Percentiles rank a stretch among this genome's conserved stretches.
Conservation (phyloP, 2,888 invertebrate genomes). For the Ophion obscuratus region DNA sequence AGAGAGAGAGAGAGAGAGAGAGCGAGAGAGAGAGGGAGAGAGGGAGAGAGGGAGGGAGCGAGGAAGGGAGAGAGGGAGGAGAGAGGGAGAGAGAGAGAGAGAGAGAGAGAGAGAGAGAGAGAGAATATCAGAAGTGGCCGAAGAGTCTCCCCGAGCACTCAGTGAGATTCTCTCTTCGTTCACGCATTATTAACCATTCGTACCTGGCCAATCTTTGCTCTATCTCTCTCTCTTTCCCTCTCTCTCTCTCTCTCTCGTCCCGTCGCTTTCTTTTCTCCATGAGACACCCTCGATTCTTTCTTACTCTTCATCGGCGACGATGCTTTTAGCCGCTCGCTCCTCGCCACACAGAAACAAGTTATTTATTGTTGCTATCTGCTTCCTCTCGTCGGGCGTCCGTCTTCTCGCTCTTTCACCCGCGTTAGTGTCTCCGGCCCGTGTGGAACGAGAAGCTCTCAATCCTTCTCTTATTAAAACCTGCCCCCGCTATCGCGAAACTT, state of each 20-base stretch:
- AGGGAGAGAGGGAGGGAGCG: no score
- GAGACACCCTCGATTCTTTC: slow-evolving; percentile 59
- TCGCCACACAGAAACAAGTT: slow-evolving; percentile 78
- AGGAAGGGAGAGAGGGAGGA: no score
- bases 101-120: not conserved
- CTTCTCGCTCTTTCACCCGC: slow-evolving; percentile 54
- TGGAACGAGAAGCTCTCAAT: slow-evolving; percentile 80
- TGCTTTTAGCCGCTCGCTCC: slow-evolving; percentile 78
- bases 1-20: not conserved
- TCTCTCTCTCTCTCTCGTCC: slow-evolving; percentile 41
- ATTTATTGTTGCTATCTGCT: slow-evolving; percentile 83
- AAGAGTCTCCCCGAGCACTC: slow-evolving; percentile 42
- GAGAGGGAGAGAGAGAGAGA: not conserved
- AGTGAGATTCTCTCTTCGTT: slow-evolving; percentile 61
- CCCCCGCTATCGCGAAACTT: slow-evolving; percentile 80
- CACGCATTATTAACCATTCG: slow-evolving; percentile 67
- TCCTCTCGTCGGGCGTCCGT: slow-evolving; percentile 65
- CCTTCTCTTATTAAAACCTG: slow-evolving; percentile 83
- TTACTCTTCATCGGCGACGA: slow-evolving; percentile 73
- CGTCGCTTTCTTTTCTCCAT: slow-evolving; percentile 43
- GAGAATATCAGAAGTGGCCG: not conserved
- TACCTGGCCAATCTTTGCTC: slow-evolving; percentile 56
- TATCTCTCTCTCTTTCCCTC: slow-evolving; percentile 34
- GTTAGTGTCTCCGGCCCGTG: not conserved
- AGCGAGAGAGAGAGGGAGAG: not conserved